Evolutionary conservation across 2,113 vertebrate genomes (phyloP), one percentile per base, ranked within the genome.

Genomic region (Daphoenositta chrysoptera): DNA sequence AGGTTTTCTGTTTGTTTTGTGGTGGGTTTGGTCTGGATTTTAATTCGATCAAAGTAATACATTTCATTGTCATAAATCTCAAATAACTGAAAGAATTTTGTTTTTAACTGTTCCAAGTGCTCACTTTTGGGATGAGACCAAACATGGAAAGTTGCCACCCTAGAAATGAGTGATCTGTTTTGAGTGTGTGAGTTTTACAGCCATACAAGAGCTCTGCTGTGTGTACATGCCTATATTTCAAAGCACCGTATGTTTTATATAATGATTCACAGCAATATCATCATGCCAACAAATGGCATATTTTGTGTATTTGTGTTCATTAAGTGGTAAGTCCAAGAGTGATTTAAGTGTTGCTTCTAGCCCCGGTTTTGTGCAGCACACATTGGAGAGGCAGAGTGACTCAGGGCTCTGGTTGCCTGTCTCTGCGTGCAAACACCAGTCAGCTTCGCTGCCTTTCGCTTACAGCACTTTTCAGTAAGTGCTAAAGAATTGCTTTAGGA

Each of bases 401-500:
- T 95, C 76, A 57, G 26, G 39, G 71, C 45, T 51, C 86, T 1
- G 7, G 20, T 63, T 95, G 93, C 95, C 76, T 21, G 18, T 96
- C 73, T 87, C 91, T 97, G 89, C 83, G 4, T 93, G 92, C 85
- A 96, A 96, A 91, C 82, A 39, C 18, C 89, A 95, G 53, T 87
- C 94, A 97, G 87, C 82, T 94, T 89, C 95, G 93, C 97, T 96
- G 94, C 87, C 69, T 97, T 92, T 93, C 5, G 27, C 95, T 98
- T 87, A 57, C 83, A 94, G 96, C 92, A 96, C 91, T 98, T 97
- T 97, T 96, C 96, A 97, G 48, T 33, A n/a, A 97, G 90, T 97
- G 96, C 92, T 97, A 97, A 98, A 96, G 96, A 97, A 97, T 94
- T 96, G 93, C 95, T 98, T 97, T 94, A 97, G 93, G 94, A 98